These are phyloP conservation scores for Hipposideros larvatus DNA, from an alignment of 2,797 vertebrate genomes.

Conservation along the genomic window DNA sequence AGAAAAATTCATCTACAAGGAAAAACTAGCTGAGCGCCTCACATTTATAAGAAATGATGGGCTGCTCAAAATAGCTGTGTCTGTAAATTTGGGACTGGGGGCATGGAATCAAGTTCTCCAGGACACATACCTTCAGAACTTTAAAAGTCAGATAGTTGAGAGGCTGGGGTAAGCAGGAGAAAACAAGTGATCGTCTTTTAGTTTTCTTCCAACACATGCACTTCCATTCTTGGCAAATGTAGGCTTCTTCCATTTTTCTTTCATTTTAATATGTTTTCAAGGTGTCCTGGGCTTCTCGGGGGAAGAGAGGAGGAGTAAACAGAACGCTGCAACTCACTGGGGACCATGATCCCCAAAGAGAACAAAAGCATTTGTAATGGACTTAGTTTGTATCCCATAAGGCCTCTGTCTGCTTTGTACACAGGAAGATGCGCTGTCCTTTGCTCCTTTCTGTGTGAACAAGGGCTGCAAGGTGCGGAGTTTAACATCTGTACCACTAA, in stretches of 20 bases:
- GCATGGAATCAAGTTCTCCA: neutral
- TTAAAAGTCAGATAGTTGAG: neutral
- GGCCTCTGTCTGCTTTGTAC: neutral
- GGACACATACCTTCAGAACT: neutral
- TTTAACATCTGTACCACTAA: neutral
- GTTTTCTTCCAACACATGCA: neutral
- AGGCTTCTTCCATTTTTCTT: conserved; percentile 40
- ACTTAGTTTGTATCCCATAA: neutral
- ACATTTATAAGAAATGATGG: neutral
- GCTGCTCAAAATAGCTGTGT: neutral
- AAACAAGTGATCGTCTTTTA: neutral
- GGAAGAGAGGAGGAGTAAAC: neutral
- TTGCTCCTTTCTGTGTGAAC: neutral
- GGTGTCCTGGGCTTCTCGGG: neutral
- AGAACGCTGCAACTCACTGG: neutral
- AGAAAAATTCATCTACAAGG: neutral
- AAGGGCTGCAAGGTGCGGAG: neutral
- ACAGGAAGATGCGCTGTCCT: neutral
- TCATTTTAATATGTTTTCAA: conserved; percentile 11
- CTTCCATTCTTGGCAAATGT: neutral
- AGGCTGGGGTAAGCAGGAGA: neutral
- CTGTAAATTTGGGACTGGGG: neutral
- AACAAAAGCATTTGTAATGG: conserved; percentile 31
- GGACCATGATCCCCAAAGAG: neutral
- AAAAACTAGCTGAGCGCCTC: neutral